Percentiles rank a stretch among this genome's conserved stretches.
These are phyloP conservation scores for Albula glossodonta DNA, from an alignment of 2,113 vertebrate species.

Conservation along the genomic window DNA sequence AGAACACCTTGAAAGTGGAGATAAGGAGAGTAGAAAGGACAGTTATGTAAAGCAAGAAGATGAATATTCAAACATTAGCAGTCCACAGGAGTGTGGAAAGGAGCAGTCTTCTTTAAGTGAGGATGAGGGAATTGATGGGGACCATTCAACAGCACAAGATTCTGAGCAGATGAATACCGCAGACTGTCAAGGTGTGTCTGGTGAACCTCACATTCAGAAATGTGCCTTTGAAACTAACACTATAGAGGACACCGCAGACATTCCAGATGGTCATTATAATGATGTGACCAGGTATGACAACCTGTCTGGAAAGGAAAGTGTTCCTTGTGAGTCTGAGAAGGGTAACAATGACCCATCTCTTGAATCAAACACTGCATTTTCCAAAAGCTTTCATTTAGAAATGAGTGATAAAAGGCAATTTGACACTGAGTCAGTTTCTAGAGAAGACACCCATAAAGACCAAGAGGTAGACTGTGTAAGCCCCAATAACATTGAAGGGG, in stretches of 20 bases:
- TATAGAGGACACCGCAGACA: background rate
- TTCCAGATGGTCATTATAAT: conserved; percentile 9
- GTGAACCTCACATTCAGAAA: background rate
- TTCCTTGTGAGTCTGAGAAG: background rate
- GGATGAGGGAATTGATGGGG: conserved; percentile 27
- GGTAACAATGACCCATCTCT: conserved; percentile 15
- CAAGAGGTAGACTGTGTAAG: conserved; percentile 19
- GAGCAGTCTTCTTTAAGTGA: conserved; percentile 21
- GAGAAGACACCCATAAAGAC: background rate
- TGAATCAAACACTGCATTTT: conserved; percentile 24
- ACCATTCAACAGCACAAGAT: conserved; percentile 14
- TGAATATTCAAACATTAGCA: conserved; percentile 22
- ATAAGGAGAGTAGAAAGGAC: background rate
- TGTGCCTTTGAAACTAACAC: conserved; percentile 23
- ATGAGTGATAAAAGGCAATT: conserved; percentile 9
- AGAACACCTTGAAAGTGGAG: background rate
- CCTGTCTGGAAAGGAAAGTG: background rate
- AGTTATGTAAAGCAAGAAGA: background rate
- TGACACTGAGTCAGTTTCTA: background rate
- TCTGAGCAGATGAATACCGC: background rate
- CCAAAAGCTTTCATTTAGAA: conserved; percentile 27
- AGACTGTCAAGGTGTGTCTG: background rate
- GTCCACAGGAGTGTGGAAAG: background rate
- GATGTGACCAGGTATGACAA: conserved; percentile 13
- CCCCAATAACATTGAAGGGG: conserved; percentile 22